These are phyloP conservation scores for Scarus forsteni DNA, from an alignment of 2,797 vertebrate species.

Conservation along the genomic window DNA sequence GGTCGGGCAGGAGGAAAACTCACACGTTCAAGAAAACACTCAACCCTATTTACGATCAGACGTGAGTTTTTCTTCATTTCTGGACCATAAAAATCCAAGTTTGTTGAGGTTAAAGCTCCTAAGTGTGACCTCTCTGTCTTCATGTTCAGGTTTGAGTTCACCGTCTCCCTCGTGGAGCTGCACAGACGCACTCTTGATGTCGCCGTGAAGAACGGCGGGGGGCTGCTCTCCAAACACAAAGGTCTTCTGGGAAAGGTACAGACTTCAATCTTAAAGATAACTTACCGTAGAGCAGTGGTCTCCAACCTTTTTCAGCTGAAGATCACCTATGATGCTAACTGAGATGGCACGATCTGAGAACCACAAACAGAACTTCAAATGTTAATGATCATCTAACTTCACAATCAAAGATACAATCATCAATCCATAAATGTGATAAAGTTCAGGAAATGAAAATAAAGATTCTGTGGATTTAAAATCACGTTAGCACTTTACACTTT, in stretches of 20 bases:
- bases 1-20: constrained; percentile 96
- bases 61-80: constrained; percentile 78
- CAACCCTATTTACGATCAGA: constrained; percentile 93
- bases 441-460: no score
- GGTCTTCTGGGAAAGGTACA: constrained; percentile 95
- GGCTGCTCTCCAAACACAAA: constrained; percentile 96
- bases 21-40: constrained; percentile 91
- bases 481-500: no score
- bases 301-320: no score
- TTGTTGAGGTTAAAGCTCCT: neutral
- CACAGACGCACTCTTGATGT: constrained; percentile 93
- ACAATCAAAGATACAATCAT: no score
- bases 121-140: neutral
- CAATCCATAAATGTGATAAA: no score
- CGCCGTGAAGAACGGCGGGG: constrained; percentile 96
- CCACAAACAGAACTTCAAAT: no score
- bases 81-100: neutral
- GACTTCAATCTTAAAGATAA: no score
- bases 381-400: no score
- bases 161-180: constrained; percentile 90
- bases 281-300: no score
- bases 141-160: constrained; percentile 92
- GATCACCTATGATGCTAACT: no score
- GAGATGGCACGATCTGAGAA: no score
- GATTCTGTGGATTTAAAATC: no score